Percentiles rank a stretch among this genome's conserved stretches.
These are phyloP conservation scores for Ctenomys sociabilis DNA, from an alignment of 2,113 vertebrate species.

Conservation along the genomic window DNA sequence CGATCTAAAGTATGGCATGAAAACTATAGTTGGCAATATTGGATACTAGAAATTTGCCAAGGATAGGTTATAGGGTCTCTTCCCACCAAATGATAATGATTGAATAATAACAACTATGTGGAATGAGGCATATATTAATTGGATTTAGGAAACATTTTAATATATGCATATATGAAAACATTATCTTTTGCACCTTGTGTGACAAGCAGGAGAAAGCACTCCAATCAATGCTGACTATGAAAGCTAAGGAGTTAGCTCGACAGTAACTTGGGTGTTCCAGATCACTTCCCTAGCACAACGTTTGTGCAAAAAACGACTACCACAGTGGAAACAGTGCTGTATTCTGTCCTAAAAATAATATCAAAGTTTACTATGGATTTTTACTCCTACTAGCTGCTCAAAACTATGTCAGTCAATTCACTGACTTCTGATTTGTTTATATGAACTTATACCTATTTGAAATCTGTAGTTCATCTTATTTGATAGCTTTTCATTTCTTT, in stretches of 20 bases:
- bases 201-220: neutral
- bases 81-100: neutral
- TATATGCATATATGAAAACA: neutral
- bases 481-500: constrained; percentile 29
- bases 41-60: neutral
- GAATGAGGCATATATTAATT: neutral
- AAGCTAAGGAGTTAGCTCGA: constrained; percentile 20
- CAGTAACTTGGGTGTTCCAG: neutral
- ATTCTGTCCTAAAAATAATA: neutral
- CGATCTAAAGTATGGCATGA: neutral
- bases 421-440: constrained; percentile 50
- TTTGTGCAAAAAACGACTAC: neutral
- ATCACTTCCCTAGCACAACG: neutral
- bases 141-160: neutral
- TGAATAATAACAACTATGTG: neutral
- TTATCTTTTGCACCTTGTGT: neutral
- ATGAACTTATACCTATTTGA: neutral
- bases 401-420: constrained; percentile 2
- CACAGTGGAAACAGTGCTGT: neutral
- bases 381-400: neutral
- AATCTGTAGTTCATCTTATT: constrained; percentile 26
- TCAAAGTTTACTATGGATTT: neutral
- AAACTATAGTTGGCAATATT: neutral
- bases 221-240: neutral
- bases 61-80: neutral